phyloP scores from a whole-genome alignment of 2,113 vertebrate species.

The sheep (Ovis aries) region ARS-UI_Ramb_v3.0 NC_056055.1:207954501-207955000 shows the following conservation, averaged over 20 bases:
- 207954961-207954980: neutral
- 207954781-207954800: neutral
- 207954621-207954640: neutral
- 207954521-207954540: conserved; percentile 5
- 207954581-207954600: neutral
- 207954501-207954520: conserved; percentile 38
- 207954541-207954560: neutral
- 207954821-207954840: neutral
- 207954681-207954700: neutral
- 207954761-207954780: neutral
- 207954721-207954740: neutral
- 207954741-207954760: neutral
- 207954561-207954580: neutral
- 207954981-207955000: neutral
- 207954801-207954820: neutral
- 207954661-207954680: too few relatives aligned
- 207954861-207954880: neutral
- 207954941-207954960: neutral
- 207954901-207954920: neutral
- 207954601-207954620: neutral
- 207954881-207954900: neutral
- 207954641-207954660: neutral
- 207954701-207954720: neutral
- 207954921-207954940: neutral
- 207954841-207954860: neutral